These are phyloP conservation scores for Acanthosepion lycidas DNA, from an alignment of 2,888 invertebrate genomes.

Conservation along the genomic window DNA sequence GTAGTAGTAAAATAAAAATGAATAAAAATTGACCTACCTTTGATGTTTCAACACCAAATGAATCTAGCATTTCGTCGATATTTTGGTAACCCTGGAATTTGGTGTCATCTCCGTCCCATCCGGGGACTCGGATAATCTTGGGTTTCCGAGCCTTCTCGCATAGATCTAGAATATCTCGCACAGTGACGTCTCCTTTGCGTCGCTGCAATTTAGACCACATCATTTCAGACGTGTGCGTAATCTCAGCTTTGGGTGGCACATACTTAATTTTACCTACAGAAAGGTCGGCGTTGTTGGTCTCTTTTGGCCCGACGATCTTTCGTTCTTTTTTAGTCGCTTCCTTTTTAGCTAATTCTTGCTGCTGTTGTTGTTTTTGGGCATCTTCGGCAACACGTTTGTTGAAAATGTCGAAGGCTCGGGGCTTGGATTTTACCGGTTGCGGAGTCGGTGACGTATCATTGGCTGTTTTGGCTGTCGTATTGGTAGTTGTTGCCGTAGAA, in stretches of 20 bases:
- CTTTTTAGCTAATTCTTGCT: constrained; percentile 51
- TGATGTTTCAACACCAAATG: constrained; percentile 70
- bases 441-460: background rate
- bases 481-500: background rate
- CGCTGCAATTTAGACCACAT: constrained; percentile 65
- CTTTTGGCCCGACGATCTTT: constrained; percentile 47
- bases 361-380: constrained; percentile 43
- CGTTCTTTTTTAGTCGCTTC: constrained; percentile 54
- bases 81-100: constrained; percentile 89
- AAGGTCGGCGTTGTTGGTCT: background rate
- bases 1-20: background rate
- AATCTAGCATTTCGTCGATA: constrained; percentile 89
- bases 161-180: constrained; percentile 68
- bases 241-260: background rate
- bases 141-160: constrained; percentile 64
- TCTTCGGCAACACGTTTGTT: constrained; percentile 48
- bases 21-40: constrained; percentile 61
- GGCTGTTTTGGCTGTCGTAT: background rate
- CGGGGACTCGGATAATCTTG: constrained; percentile 65
- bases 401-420: constrained; percentile 54
- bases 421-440: background rate
- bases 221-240: constrained; percentile 58
- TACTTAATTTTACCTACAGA: constrained; percentile 49
- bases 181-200: constrained; percentile 68
- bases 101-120: constrained; percentile 65